These are phyloP conservation scores for Amphiprion ocellaris DNA, from an alignment of 2,113 vertebrate species.

Conservation along the genomic window DNA sequence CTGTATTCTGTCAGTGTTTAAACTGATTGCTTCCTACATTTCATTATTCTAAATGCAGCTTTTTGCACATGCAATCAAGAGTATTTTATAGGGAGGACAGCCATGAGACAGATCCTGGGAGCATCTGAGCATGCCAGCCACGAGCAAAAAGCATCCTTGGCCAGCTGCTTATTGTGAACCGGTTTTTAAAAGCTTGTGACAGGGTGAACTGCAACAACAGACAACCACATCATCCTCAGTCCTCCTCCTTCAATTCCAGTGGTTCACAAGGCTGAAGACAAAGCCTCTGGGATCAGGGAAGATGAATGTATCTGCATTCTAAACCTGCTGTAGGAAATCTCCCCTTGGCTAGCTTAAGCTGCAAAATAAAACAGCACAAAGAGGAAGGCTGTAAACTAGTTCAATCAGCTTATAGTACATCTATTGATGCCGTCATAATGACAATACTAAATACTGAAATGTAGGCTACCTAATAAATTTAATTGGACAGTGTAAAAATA, in stretches of 20 bases:
- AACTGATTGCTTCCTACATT: conserved; percentile 83
- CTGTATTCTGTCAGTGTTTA: conserved; percentile 69
- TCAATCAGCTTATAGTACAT: conserved; percentile 54
- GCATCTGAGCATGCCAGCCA: conserved; percentile 50
- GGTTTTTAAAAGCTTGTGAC: conserved; percentile 76
- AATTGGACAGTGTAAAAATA: conserved; percentile 38
- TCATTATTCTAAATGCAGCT: conserved; percentile 81
- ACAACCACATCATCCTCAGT: conserved; percentile 65
- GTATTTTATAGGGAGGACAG: conserved; percentile 42
- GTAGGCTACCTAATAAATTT: conserved; percentile 32
- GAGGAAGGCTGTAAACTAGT: conserved; percentile 55
- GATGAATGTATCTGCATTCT: conserved; percentile 49
- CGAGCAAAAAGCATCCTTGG: conserved; percentile 49
- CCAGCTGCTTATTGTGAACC: conserved; percentile 67
- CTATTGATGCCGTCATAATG: conserved; percentile 48
- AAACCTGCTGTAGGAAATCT: conserved; percentile 60
- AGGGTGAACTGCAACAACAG: conserved; percentile 56
- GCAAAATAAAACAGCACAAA: conserved; percentile 52
- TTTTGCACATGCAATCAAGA: conserved; percentile 55
- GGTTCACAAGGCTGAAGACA: conserved; percentile 60
- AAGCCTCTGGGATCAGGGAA: conserved; percentile 55
- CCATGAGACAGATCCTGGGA: conserved; percentile 60
- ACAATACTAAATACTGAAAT: conserved; percentile 45
- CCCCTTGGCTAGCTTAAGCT: conserved; percentile 40
- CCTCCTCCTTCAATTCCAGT: conserved; percentile 43